phyloP scores from a whole-genome alignment of 2,797 vertebrate species.

The Tiaroga cobitis region DNA sequence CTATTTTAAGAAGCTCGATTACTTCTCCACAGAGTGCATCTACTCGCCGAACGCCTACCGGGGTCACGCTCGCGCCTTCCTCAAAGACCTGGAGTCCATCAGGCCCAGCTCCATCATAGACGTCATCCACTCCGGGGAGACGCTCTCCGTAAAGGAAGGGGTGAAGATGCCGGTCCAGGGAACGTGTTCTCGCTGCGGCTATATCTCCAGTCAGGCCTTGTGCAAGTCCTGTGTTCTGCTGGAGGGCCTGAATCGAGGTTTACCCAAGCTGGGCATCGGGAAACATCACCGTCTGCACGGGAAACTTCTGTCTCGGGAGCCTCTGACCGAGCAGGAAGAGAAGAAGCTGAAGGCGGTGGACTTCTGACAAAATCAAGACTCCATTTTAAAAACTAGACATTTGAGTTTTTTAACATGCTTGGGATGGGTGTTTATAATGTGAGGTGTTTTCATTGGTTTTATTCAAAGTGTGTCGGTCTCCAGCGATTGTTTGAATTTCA shows the following conservation, averaged over 20 bases:
- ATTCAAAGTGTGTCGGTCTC: not conserved
- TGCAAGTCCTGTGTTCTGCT: conserved; percentile 90
- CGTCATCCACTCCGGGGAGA: conserved; percentile 89
- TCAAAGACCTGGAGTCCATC: conserved; percentile 83
- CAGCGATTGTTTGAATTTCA: not conserved
- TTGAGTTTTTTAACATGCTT: not conserved
- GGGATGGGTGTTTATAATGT: not conserved
- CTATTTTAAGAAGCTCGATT: conserved; percentile 89
- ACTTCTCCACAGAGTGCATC: conserved; percentile 91
- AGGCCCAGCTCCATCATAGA: conserved; percentile 86
- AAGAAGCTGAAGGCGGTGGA: conserved; percentile 75
- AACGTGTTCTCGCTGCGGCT: conserved; percentile 84
- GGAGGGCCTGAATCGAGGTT: conserved; percentile 86
- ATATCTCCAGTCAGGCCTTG: conserved; percentile 86
- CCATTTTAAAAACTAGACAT: not conserved
- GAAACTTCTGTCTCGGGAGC: conserved; percentile 78
- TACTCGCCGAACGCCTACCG: conserved; percentile 94
- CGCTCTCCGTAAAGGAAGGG: conserved; percentile 81
- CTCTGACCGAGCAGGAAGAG: conserved; percentile 73
- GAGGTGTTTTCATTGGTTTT: not conserved
- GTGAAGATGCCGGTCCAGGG: conserved; percentile 83
- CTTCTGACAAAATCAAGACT: conserved; percentile 68
- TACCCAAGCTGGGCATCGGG: conserved; percentile 87
- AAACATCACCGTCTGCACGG: conserved; percentile 83
- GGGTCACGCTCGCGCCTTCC: conserved; percentile 83